Conservation (phyloP, 1,140 invertebrate genomes). For the Cyclina sinensis region DNA sequence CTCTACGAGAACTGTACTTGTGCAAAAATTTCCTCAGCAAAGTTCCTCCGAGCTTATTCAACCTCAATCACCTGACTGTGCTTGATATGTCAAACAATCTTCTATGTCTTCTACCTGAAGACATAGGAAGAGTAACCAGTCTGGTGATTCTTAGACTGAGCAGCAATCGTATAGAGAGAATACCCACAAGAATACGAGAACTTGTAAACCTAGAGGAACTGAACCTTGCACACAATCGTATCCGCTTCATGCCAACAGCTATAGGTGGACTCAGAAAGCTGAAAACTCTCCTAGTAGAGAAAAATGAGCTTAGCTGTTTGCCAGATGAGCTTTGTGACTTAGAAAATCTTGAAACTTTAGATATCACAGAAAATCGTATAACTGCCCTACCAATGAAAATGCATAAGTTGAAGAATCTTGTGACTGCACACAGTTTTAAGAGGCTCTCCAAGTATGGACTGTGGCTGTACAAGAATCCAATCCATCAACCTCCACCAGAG, state of each 20-base stretch:
- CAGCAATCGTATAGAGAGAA: slow-evolving; percentile 80
- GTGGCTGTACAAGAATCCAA: slow-evolving; percentile 86
- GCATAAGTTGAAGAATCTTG: slow-evolving; percentile 80
- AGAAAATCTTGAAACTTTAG: slow-evolving; percentile 82
- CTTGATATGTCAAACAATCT: slow-evolving; percentile 85
- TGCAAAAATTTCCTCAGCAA: slow-evolving; percentile 84
- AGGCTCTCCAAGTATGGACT: slow-evolving; percentile 84
- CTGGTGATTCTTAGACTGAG: slow-evolving; percentile 80
- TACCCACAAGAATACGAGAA: slow-evolving; percentile 81
- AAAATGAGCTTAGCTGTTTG: slow-evolving; percentile 81
- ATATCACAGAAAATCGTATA: slow-evolving; percentile 83
- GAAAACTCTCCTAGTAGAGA: slow-evolving; percentile 75
- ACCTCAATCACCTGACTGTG: slow-evolving; percentile 77
- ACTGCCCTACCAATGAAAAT: slow-evolving; percentile 81
- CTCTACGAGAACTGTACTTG: slow-evolving; percentile 83
- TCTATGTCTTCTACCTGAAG: slow-evolving; percentile 79
- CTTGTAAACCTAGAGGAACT: slow-evolving; percentile 79
- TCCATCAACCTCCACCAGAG: slow-evolving; percentile 83
- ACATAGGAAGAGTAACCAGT: slow-evolving; percentile 79
- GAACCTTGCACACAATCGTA: slow-evolving; percentile 78
- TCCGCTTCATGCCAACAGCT: slow-evolving; percentile 79
- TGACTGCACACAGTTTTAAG: slow-evolving; percentile 82
- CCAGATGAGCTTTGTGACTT: slow-evolving; percentile 84
- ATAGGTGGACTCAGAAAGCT: slow-evolving; percentile 80
- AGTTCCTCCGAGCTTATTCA: slow-evolving; percentile 81